Conservation (phyloP, 1,140 invertebrate species). For the Tyrophagus putrescentiae region DNA sequence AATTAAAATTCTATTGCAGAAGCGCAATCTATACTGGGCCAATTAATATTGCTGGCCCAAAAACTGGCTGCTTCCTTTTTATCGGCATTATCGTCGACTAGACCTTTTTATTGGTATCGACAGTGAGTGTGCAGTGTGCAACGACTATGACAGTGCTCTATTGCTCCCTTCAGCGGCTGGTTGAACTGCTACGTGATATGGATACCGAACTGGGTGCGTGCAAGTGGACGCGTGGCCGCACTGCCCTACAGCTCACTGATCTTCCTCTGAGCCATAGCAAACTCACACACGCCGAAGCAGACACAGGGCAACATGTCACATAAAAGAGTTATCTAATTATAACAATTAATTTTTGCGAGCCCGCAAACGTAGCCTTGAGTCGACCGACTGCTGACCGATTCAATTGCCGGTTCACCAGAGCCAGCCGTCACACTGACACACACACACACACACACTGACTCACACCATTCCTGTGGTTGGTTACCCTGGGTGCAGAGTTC, state of each 20-base stretch:
- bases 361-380: background rate
- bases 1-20: constrained; percentile 6
- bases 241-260: background rate
- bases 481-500: no score
- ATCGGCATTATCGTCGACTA: background rate
- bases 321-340: constrained; percentile 15
- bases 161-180: background rate
- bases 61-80: no score
- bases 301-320: background rate
- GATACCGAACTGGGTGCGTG: background rate
- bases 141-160: no score
- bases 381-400: no score
- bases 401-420: no score
- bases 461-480: no score
- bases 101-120: constrained; percentile 2
- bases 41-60: constrained; percentile 7
- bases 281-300: no score
- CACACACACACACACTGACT: no score
- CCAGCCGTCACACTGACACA: no score
- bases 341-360: constrained; percentile 5
- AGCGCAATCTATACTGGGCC: constrained; percentile 1
- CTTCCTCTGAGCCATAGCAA: no score
- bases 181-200: constrained; percentile 4
- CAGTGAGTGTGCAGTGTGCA: no score
- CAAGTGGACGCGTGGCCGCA: background rate